Base-by-base conservation (phyloP, 2,797 vertebrate species). In the Muraenolepis orangiensis region DNA sequence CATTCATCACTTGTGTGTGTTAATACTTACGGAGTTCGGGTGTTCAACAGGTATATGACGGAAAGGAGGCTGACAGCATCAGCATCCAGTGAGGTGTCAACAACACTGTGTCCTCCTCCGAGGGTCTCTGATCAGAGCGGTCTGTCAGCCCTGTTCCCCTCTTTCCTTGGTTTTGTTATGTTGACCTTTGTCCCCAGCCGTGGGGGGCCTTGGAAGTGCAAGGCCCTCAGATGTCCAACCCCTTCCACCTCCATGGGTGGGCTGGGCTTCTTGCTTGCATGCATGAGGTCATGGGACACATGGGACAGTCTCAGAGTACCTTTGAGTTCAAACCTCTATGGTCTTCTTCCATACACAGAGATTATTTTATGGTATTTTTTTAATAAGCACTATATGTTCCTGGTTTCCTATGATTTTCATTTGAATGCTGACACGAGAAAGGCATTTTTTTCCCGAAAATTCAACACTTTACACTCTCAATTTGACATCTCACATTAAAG, bases 171-270 rank as follows among this genome's bases (percentile, higher is more conserved):
- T 64, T 38, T 78, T 74, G 69, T 72, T 61, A 10, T 11, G 66
- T 42, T 90, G 89, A 76, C 90, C 91, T 91, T 93, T 91, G 90
- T 57, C 80, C 87, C 77, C 73, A 68, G 72, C 76, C 72, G 26
- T 0, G 66, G 23, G 6, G 51, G 20, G 20, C 51, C 51, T 57
- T 23, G 20, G 20, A 57, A n/a, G 51, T 23, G 51, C 16, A n/a
- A 7, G 57, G 23, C 57, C 57, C n/a, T 64, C n/a, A n/a, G n/a
- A n/a, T n/a, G n/a, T n/a, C n/a, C n/a, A n/a, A n/a, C n/a, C n/a
- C n/a, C n/a, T n/a, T n/a, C n/a, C n/a, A n/a, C n/a, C n/a, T n/a
- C n/a, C n/a, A n/a, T n/a, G n/a, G n/a, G n/a, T n/a, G n/a, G n/a
- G n/a, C n/a, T n/a, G n/a, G n/a, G n/a, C n/a, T n/a, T n/a, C n/a